Evolutionary conservation across 2,888 invertebrate species (phyloP), one percentile per base, ranked within the genome.

Genomic region (Neria commutata): DNA sequence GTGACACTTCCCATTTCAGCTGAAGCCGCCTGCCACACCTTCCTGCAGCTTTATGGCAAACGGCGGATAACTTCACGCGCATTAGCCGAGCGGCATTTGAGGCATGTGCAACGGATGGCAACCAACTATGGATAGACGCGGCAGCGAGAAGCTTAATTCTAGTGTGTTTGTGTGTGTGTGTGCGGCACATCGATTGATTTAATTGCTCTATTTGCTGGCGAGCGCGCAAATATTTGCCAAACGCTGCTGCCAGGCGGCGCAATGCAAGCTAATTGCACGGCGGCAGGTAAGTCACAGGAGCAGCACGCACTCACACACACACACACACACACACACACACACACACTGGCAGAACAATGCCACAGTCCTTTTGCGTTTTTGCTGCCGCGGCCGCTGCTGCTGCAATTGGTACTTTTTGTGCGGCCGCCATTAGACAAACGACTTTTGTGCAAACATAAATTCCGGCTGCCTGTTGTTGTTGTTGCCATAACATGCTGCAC

Each of bases 131-230:
- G n/a, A n/a, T n/a, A n/a, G n/a, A n/a, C n/a, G n/a, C n/a, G n/a
- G n/a, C n/a, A n/a, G n/a, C n/a, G n/a, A n/a, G n/a, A n/a, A n/a
- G n/a, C n/a, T n/a, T n/a, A n/a, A n/a, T n/a, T n/a, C n/a, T n/a
- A n/a, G n/a, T n/a, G n/a, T n/a, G n/a, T n/a, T n/a, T n/a, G n/a
- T n/a, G n/a, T n/a, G n/a, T n/a, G n/a, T n/a, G n/a, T n/a, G n/a
- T 42, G 42, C 21, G 33, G 50, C 50, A 50, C 55, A 40, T 46
- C 59, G 47, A 37, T 46, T 55, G 47, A 37, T 51, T 51, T 59
- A 60, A 60, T 60, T 60, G 55, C 59, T 60, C 52, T 55, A 60
- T 60, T 60, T 60, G 55, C 55, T 29, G 50, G 50, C 23, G 46
- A 5, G 37, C 1, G 50, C 8, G 34, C 29, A 50, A 50, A 50